Evolutionary conservation across 2,797 vertebrate species (phyloP).

Genomic region (Orestias chungarensis): DNA sequence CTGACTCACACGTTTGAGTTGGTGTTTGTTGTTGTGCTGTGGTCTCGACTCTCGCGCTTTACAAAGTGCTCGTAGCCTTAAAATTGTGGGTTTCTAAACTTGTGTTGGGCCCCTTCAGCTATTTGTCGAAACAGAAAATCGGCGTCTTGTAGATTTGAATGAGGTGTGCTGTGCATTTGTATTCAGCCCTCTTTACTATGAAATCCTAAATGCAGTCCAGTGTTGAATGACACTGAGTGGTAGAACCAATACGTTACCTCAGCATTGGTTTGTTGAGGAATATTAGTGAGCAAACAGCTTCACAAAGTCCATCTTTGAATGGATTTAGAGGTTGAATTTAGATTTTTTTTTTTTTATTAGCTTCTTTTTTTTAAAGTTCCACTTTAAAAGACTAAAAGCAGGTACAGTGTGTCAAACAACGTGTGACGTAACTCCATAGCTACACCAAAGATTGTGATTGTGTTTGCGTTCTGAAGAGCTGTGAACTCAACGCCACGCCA

Average conservation of each 20-base stretch:
- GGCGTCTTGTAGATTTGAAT: not conserved
- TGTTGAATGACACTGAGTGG: too few relatives aligned
- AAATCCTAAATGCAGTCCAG: not conserved
- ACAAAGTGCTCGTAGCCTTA: not conserved
- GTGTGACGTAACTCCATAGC: slow-evolving; percentile 10
- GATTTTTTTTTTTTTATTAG: too few relatives aligned
- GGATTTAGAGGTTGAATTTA: not conserved
- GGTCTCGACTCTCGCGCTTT: slow-evolving; percentile 14
- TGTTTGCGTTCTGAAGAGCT: slow-evolving; percentile 1
- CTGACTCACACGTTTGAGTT: slow-evolving; percentile 26
- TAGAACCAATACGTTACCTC: not conserved
- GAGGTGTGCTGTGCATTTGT: not conserved
- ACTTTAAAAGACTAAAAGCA: too few relatives aligned
- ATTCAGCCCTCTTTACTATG: not conserved
- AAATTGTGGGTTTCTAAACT: not conserved
- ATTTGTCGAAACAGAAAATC: not conserved
- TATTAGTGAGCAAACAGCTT: not conserved
- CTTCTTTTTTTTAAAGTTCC: too few relatives aligned
- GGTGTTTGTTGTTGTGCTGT: slow-evolving; percentile 16
- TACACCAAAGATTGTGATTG: slow-evolving; percentile 1
- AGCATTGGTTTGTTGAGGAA: not conserved
- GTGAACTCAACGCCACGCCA: slow-evolving; percentile 4
- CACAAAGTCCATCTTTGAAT: not conserved
- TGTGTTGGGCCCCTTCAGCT: not conserved
- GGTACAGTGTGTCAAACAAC: not conserved